phyloP scores from a whole-genome alignment of 2,113 vertebrate genomes.

The Petromus typicus region DNA sequence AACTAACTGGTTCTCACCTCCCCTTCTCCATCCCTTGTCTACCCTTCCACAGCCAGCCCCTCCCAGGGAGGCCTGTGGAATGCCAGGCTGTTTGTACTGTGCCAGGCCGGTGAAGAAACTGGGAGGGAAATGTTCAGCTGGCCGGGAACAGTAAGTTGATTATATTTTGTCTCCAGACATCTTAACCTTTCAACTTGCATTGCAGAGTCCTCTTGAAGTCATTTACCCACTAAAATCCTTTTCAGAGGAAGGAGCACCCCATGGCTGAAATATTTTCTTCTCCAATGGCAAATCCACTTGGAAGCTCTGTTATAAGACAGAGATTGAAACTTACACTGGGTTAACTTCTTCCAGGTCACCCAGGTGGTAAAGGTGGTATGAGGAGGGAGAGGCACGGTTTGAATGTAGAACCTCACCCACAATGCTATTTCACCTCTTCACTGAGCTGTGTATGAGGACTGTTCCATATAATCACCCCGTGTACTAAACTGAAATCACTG shows the following conservation, averaged over 20 bases:
- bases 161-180: not conserved
- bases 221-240: not conserved
- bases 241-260: conserved; percentile 51
- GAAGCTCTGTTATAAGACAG: not conserved
- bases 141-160: not conserved
- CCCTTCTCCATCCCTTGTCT: not conserved
- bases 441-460: rapidly evolving
- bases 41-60: not conserved
- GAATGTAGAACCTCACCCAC: not conserved
- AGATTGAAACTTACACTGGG: not conserved
- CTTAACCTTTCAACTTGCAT: not conserved
- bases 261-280: conserved; percentile 41
- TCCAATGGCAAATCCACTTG: not conserved
- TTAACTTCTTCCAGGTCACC: not conserved
- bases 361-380: not conserved
- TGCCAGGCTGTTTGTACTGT: not conserved
- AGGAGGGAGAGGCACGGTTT: not conserved
- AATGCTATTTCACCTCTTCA: not conserved
- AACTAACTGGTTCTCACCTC: not conserved
- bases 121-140: not conserved
- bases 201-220: no score
- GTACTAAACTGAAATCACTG: not conserved
- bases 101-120: not conserved
- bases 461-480: not conserved
- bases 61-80: not conserved